These are phyloP conservation scores for Magallana angulata DNA, from an alignment of 1,140 invertebrate species.

Conservation along the genomic window DNA sequence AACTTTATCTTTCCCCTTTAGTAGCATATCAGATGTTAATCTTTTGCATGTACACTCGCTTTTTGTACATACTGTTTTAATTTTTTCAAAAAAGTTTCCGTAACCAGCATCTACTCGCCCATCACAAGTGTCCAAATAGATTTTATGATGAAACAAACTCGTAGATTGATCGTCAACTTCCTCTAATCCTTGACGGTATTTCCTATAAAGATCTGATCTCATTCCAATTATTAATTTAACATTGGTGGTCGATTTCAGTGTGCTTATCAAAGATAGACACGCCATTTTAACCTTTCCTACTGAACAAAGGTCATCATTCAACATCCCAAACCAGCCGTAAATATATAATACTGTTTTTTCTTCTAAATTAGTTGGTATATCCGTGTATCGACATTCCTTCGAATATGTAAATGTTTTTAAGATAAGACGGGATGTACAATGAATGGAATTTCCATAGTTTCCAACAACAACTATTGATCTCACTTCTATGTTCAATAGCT, in stretches of 20 bases:
- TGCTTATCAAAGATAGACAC: neutral
- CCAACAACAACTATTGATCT: neutral
- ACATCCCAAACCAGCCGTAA: neutral
- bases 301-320: neutral
- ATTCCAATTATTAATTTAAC: slow-evolving; percentile 2
- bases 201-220: neutral
- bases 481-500: neutral
- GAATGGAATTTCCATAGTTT: neutral
- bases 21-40: neutral
- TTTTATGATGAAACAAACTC: neutral
- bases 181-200: neutral
- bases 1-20: neutral
- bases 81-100: neutral
- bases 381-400: neutral
- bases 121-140: neutral
- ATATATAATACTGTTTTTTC: neutral
- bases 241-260: neutral
- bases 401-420: neutral
- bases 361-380: neutral
- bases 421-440: neutral
- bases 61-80: neutral
- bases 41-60: neutral
- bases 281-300: neutral
- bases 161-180: neutral
- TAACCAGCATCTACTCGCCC: neutral